Conservation (phyloP, 1,140 invertebrate genomes). For the Calephelis nemesis region DNA sequence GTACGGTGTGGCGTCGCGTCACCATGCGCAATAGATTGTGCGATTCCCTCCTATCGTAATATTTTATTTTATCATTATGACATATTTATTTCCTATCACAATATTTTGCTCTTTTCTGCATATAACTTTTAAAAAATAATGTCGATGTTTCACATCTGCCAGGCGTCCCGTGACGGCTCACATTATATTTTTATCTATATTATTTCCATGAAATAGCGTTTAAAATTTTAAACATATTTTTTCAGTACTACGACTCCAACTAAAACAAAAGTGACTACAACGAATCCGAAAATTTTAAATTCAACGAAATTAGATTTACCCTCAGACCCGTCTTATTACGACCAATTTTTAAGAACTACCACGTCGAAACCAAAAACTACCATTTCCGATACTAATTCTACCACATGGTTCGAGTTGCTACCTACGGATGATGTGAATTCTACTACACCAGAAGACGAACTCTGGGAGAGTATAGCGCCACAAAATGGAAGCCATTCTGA, state of each 20-base stretch:
- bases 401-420: constrained; percentile 61
- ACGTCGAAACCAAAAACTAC: constrained; percentile 47
- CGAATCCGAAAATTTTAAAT: constrained; percentile 39
- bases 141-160: no score
- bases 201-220: no score
- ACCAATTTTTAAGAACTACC: constrained; percentile 73
- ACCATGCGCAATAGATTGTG: no score
- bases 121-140: no score
- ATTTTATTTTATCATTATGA: no score
- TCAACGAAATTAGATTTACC: constrained; percentile 49
- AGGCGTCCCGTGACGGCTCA: no score
- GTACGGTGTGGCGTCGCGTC: no score
- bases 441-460: constrained; percentile 53
- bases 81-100: no score
- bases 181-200: no score
- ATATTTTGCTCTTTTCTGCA: no score
- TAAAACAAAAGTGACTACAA: constrained; percentile 32
- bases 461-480: constrained; percentile 62
- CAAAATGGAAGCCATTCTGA: constrained; percentile 43
- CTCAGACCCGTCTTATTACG: constrained; percentile 63
- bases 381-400: constrained; percentile 46
- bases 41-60: no score
- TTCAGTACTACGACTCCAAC: constrained; percentile 46
- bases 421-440: constrained; percentile 53
- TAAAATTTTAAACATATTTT: neutral